phyloP scores from a whole-genome alignment of 2,113 vertebrate species.

The Pongo pygmaeus region DNA sequence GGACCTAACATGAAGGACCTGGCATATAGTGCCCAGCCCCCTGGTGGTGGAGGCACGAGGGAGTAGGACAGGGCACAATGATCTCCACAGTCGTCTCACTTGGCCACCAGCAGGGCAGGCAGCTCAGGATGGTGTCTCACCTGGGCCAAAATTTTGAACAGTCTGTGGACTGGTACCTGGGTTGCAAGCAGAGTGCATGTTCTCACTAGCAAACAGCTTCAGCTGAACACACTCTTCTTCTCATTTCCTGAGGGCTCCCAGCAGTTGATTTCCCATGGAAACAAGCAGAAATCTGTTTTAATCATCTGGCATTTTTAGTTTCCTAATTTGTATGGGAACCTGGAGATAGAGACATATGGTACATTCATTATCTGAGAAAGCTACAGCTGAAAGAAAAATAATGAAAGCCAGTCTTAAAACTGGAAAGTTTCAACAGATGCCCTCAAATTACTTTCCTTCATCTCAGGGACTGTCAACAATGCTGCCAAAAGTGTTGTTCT shows the following conservation, averaged over 20 bases:
- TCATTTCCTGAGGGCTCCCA: constrained; percentile 45
- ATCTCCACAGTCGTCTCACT: not conserved
- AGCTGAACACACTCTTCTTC: not conserved
- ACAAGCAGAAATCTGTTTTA: constrained; percentile 73
- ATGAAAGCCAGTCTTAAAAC: constrained; percentile 24
- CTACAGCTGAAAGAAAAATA: constrained; percentile 61
- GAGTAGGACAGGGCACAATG: not conserved
- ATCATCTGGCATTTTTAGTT: constrained; percentile 79
- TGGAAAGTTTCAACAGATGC: not conserved
- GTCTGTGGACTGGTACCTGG: not conserved
- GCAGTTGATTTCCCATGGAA: constrained; percentile 76
- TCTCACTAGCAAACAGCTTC: not conserved
- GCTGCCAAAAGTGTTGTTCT: not conserved
- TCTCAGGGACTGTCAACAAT: constrained; percentile 1
- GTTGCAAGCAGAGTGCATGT: not conserved
- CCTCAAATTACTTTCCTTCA: constrained; percentile 37
- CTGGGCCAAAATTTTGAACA: not conserved
- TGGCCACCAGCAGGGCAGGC: not conserved
- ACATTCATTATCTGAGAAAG: constrained; percentile 74
- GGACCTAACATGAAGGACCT: not conserved
- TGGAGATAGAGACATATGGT: constrained; percentile 76
- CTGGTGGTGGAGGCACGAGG: not conserved
- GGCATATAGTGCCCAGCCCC: not conserved
- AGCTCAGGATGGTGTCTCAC: not conserved
- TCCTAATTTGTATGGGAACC: constrained; percentile 80